These are phyloP conservation scores for Chaetogeoica ovagalla DNA, from an alignment of 2,888 invertebrate species.

Conservation along the genomic window DNA sequence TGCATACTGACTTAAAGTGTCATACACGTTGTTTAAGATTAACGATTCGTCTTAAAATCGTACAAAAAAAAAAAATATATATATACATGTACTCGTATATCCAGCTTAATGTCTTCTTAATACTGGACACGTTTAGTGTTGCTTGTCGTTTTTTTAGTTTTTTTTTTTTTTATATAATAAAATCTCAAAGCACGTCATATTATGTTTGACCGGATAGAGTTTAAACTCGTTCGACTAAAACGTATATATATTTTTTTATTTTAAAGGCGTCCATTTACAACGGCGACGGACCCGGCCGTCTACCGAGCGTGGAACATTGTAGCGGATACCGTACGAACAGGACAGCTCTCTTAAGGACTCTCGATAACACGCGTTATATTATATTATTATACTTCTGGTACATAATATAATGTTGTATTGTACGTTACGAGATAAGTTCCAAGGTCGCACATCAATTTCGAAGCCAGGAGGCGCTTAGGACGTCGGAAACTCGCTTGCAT, in stretches of 20 bases:
- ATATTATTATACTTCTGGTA: neutral
- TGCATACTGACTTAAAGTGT: no score
- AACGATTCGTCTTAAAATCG: no score
- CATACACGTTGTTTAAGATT: no score
- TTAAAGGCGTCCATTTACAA: conserved; percentile 2
- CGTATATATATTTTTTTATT: neutral
- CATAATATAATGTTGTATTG: neutral
- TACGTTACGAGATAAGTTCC: neutral
- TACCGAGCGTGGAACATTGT: neutral
- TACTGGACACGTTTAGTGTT: no score
- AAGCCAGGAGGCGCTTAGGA: neutral
- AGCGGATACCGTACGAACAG: neutral
- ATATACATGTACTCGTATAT: no score
- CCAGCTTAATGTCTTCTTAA: no score
- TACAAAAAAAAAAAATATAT: no score
- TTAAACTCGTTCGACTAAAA: no score
- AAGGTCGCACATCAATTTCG: conserved; percentile 29
- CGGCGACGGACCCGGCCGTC: neutral
- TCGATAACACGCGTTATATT: conserved; percentile 1
- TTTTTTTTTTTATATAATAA: no score
- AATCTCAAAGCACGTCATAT: no score
- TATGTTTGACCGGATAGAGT: no score
- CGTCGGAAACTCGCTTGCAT: neutral
- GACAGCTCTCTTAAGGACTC: conserved; percentile 2
- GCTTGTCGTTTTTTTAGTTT: no score